Evolutionary conservation across 1,140 invertebrate genomes (phyloP).

Genomic region (Nephila pilipes): DNA sequence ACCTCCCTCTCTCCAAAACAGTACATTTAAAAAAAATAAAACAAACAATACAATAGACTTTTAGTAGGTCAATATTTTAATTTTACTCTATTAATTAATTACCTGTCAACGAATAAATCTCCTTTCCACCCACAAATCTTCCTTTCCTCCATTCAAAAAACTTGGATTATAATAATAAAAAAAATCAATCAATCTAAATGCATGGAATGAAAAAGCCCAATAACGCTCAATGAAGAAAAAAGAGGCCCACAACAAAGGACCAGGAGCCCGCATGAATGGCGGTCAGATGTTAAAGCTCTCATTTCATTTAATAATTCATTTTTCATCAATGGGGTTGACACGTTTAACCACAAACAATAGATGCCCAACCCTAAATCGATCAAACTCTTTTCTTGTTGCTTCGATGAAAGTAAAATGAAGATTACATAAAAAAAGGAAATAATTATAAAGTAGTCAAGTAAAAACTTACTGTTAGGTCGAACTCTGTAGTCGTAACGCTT

Average conservation of each 20-base stretch:
- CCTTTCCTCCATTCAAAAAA: not conserved
- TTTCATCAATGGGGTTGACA: not conserved
- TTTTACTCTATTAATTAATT: not conserved
- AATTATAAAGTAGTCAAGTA: not conserved
- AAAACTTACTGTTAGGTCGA: conserved; percentile 77
- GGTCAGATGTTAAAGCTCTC: conserved; percentile 41
- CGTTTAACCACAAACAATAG: conserved; percentile 9
- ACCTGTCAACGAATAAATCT: not conserved
- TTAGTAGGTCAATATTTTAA: too few relatives aligned
- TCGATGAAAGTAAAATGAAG: not conserved
- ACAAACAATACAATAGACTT: too few relatives aligned
- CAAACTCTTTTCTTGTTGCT: not conserved
- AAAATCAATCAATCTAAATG: not conserved
- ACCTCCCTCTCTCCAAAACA: too few relatives aligned
- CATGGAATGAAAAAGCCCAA: not conserved
- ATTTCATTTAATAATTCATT: conserved; percentile 43
- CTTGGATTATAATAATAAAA: not conserved
- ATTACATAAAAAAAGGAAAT: not conserved
- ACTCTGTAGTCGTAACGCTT: conserved; percentile 76
- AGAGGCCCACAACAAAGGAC: not conserved
- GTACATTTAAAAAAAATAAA: too few relatives aligned
- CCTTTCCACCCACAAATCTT: not conserved
- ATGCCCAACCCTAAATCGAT: conserved; percentile 13
- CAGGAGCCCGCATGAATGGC: not conserved
- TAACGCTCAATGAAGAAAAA: not conserved